These are phyloP conservation scores for Hyposmocoma kahamanoa DNA, from an alignment of 1,140 invertebrate genomes.

Conservation along the genomic window DNA sequence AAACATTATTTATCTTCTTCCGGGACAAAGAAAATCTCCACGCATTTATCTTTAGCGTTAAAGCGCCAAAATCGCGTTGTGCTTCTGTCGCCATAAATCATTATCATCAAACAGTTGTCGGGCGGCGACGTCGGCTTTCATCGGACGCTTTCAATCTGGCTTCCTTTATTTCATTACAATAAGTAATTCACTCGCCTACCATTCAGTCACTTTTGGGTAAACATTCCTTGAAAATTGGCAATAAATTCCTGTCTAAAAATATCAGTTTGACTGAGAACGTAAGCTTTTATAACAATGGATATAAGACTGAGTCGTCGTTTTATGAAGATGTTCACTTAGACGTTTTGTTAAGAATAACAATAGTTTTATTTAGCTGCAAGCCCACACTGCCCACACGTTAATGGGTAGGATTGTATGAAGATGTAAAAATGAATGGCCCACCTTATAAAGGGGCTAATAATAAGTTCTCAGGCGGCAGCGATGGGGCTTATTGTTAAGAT, in stretches of 20 bases:
- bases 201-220: conserved; percentile 63
- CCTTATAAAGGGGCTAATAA: conserved; percentile 66
- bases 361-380: conserved; percentile 68
- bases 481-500: conserved; percentile 56
- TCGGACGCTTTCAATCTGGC: conserved; percentile 63
- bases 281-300: conserved; percentile 46
- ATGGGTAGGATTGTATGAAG: conserved; percentile 65
- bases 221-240: conserved; percentile 62
- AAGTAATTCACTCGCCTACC: conserved; percentile 59
- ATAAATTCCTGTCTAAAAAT: conserved; percentile 65
- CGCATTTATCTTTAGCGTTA: conserved; percentile 64
- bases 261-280: conserved; percentile 33
- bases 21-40: conserved; percentile 31
- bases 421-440: conserved; percentile 63
- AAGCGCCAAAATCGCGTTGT: conserved; percentile 55
- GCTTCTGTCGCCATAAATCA: conserved; percentile 66
- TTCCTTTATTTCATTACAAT: conserved; percentile 68
- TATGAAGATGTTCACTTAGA: conserved; percentile 69
- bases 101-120: conserved; percentile 59
- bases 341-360: conserved; percentile 63
- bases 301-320: conserved; percentile 49
- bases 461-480: conserved; percentile 65
- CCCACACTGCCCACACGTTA: conserved; percentile 67
- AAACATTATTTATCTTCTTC: conserved; percentile 31
- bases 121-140: conserved; percentile 52